Evolutionary conservation across 2,888 invertebrate genomes (phyloP).

Genomic region (Blastobasis adustella): DNA sequence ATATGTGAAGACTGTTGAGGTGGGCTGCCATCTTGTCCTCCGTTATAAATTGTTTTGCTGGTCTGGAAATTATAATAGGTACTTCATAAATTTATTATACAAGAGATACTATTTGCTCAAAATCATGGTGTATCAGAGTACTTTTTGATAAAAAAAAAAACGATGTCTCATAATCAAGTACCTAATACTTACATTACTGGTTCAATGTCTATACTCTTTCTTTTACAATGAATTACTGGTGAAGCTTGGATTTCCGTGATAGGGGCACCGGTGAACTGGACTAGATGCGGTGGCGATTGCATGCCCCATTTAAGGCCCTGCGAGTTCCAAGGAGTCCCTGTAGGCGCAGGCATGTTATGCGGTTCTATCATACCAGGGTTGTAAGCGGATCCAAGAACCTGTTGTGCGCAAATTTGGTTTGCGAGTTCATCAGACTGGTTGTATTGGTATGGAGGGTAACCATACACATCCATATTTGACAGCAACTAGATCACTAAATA

Average conservation of each 20-base stretch:
- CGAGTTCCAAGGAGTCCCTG: slow-evolving; percentile 68
- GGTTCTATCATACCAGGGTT: slow-evolving; percentile 31
- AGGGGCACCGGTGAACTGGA: slow-evolving; percentile 61
- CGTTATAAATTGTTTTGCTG: slow-evolving; percentile 84
- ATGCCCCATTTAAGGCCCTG: slow-evolving; percentile 72
- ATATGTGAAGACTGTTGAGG: slow-evolving; percentile 83
- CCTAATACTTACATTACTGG: slow-evolving; percentile 64
- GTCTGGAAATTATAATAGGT: slow-evolving; percentile 42
- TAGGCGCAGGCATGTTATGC: slow-evolving; percentile 55
- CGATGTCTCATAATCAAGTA: background rate
- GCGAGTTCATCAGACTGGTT: slow-evolving; percentile 53
- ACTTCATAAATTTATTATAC: background rate
- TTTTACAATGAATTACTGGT: slow-evolving; percentile 50
- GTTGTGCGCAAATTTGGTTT: slow-evolving; percentile 58
- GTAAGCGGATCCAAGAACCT: slow-evolving; percentile 41
- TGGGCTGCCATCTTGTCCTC: slow-evolving; percentile 91
- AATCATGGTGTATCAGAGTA: background rate
- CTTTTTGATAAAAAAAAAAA: background rate
- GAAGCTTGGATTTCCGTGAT: slow-evolving; percentile 29
- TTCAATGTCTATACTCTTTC: slow-evolving; percentile 59
- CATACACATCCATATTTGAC: slow-evolving; percentile 54
- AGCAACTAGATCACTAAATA: background rate
- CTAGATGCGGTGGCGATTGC: slow-evolving; percentile 53
- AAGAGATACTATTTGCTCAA: background rate
- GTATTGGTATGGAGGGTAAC: slow-evolving; percentile 47